Evolutionary conservation across 2,113 vertebrate species (phyloP).

Genomic region (Caranx melampygus): DNA sequence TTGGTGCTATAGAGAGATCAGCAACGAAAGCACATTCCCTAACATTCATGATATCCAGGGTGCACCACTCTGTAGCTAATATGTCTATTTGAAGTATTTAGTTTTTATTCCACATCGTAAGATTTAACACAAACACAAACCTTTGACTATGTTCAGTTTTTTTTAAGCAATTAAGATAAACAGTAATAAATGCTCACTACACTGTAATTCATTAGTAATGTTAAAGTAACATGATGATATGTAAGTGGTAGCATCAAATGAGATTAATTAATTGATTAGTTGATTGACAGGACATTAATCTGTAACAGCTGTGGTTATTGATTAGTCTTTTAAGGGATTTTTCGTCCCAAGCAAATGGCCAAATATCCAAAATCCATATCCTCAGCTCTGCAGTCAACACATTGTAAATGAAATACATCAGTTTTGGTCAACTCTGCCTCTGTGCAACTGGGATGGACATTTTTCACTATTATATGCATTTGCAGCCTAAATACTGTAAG

Average conservation of each 20-base stretch:
- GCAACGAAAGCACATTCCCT: background rate
- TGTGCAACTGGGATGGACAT: too few relatives aligned
- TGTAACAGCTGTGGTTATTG: background rate
- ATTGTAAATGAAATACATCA: background rate
- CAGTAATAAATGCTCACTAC: background rate
- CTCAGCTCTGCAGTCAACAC: too few relatives aligned
- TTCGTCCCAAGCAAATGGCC: background rate
- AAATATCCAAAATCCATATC: too few relatives aligned
- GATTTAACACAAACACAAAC: too few relatives aligned
- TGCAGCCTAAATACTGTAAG: too few relatives aligned
- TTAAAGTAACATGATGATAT: too few relatives aligned
- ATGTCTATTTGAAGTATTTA: background rate
- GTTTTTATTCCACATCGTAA: background rate
- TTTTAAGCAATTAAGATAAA: background rate
- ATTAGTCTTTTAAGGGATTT: background rate
- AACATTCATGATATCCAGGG: conserved; percentile 1
- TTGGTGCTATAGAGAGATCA: background rate
- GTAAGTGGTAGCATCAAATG: background rate
- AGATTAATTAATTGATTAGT: background rate
- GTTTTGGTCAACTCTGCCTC: background rate
- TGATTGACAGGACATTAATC: background rate
- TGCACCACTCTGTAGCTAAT: background rate
- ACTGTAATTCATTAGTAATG: background rate
- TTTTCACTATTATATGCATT: too few relatives aligned
- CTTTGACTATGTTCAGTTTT: too few relatives aligned